Percentiles rank a stretch among this genome's conserved stretches.
These are phyloP conservation scores for Percopsis omiscomaycus DNA, from an alignment of 2,797 vertebrate species.

Conservation along the genomic window DNA sequence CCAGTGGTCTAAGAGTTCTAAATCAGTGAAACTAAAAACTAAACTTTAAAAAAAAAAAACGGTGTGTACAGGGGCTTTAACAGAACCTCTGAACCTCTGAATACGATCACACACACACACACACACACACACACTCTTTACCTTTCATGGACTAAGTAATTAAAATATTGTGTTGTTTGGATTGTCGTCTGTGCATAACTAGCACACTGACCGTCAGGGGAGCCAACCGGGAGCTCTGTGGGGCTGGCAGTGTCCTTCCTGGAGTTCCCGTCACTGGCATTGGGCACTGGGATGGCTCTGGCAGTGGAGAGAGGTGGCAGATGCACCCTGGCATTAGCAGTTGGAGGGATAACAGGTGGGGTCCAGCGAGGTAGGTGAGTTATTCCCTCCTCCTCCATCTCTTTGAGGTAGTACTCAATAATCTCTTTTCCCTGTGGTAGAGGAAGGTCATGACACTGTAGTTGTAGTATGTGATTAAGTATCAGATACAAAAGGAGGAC, in stretches of 20 bases:
- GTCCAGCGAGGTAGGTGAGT: constrained; percentile 86
- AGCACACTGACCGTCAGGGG: constrained; percentile 80
- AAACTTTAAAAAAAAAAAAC: too few species aligned
- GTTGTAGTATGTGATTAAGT: background rate
- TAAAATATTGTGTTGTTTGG: background rate
- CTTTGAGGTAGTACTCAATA: constrained; percentile 89
- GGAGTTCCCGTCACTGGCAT: constrained; percentile 61
- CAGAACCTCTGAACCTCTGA: too few species aligned
- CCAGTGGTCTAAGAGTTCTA: too few species aligned
- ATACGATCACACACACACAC: too few species aligned
- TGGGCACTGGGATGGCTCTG: constrained; percentile 53
- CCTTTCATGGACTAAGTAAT: too few species aligned
- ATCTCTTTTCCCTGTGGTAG: constrained; percentile 90
- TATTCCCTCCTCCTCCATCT: constrained; percentile 88
- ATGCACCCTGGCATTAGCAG: constrained; percentile 34
- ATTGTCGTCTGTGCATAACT: background rate
- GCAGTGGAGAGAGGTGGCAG: constrained; percentile 51
- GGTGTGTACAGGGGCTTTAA: too few species aligned
- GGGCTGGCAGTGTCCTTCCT: constrained; percentile 68
- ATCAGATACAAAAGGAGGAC: too few species aligned
- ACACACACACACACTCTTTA: too few species aligned
- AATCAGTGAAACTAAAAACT: too few species aligned
- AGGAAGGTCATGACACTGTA: background rate
- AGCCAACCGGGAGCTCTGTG: constrained; percentile 69
- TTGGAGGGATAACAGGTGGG: constrained; percentile 53